Conservation (phyloP, 2,888 invertebrate species). For the Sminthurinus aureus region DNA sequence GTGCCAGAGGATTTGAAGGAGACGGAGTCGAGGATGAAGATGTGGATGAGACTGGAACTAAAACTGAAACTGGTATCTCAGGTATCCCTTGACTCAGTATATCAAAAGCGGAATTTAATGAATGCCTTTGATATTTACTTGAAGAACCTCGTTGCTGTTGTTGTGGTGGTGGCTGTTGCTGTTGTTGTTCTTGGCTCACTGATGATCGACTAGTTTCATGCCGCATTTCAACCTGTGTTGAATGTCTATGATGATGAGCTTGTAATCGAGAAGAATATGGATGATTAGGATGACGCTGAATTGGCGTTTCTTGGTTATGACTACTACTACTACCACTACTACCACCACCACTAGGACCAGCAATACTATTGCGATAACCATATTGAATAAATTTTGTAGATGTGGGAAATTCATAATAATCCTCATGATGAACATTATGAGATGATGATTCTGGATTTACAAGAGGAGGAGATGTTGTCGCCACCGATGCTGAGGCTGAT, state of each 20-base stretch:
- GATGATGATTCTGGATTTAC: not conserved
- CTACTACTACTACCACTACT: too few relatives aligned
- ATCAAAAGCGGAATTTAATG: conserved; percentile 52
- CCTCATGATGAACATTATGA: conserved; percentile 50
- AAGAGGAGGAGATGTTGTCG: conserved; percentile 10
- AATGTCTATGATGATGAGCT: conserved; percentile 14
- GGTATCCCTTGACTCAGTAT: conserved; percentile 40
- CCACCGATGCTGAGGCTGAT: conserved; percentile 23
- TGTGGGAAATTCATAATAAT: conserved; percentile 60
- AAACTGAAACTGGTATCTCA: not conserved
- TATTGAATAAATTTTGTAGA: conserved; percentile 54
- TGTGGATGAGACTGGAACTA: not conserved
- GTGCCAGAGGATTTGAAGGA: conserved; percentile 26
- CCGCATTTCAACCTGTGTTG: conserved; percentile 18
- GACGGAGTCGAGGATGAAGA: conserved; percentile 6
- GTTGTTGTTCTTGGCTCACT: too few relatives aligned
- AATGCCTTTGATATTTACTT: conserved; percentile 44
- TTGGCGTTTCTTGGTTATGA: too few relatives aligned
- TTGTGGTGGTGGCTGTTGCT: not conserved
- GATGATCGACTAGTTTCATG: not conserved
- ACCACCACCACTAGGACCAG: too few relatives aligned
- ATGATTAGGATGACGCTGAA: too few relatives aligned
- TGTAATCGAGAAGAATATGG: not conserved
- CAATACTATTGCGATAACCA: not conserved
- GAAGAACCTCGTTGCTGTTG: conserved; percentile 21